Evolutionary conservation across 2,888 invertebrate species (phyloP).

Genomic region (Reticulitermes lucifugus): DNA sequence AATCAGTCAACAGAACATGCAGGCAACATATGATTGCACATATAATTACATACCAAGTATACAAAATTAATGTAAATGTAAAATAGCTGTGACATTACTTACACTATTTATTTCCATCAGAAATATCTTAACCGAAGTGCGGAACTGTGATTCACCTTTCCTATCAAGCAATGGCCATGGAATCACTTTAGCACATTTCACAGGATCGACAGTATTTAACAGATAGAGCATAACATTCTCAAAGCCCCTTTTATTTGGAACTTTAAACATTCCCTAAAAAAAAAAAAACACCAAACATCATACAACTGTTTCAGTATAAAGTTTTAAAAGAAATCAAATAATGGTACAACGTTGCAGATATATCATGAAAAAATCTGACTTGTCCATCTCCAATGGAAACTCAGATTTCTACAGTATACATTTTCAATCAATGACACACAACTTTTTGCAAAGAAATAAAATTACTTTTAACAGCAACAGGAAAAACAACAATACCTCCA

Average conservation of each 20-base stretch:
- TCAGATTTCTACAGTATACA: too few relatives aligned
- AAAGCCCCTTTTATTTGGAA: background rate
- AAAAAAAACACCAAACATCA: too few relatives aligned
- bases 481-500: background rate
- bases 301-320: too few relatives aligned
- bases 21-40: background rate
- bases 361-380: too few relatives aligned
- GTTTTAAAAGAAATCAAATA: too few relatives aligned
- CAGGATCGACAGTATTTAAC: background rate
- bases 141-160: slow-evolving; percentile 2
- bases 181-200: background rate
- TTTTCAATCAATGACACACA: too few relatives aligned
- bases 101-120: background rate
- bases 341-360: too few relatives aligned
- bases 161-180: background rate
- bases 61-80: background rate
- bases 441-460: too few relatives aligned
- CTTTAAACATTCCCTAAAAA: slow-evolving; percentile 14
- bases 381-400: too few relatives aligned
- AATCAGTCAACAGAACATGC: too few relatives aligned
- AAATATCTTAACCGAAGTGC: background rate
- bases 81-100: background rate
- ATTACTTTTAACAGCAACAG: too few relatives aligned
- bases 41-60: background rate
- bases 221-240: background rate